Percentiles rank a stretch among this genome's conserved stretches.
phyloP scores from a whole-genome alignment of 2,113 vertebrate species.

The Campylomormyrus tamandua region DNA sequence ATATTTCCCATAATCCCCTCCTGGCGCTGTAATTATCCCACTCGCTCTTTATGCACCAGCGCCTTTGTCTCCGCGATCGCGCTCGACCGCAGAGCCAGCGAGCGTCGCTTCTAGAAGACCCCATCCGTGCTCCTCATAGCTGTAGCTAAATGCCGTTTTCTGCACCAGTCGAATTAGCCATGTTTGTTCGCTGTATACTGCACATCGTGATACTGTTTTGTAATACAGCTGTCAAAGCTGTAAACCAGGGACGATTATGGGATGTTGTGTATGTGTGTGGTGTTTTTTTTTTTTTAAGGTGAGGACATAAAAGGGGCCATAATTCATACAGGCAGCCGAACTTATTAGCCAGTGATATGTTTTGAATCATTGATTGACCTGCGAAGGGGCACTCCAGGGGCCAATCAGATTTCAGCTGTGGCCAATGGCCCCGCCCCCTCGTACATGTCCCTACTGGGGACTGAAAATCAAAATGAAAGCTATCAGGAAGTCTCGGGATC shows the following conservation, averaged over 20 bases:
- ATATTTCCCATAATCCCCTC: constrained; percentile 56
- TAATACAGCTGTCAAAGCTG: not conserved
- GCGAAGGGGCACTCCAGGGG: not conserved
- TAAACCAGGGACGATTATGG: not conserved
- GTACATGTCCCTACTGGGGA: not conserved
- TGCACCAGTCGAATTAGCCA: constrained; percentile 39
- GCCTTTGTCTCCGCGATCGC: constrained; percentile 61
- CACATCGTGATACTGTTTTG: not conserved
- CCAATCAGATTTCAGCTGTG: not conserved
- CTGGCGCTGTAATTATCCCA: constrained; percentile 53
- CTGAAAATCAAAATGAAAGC: not conserved
- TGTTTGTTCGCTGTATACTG: not conserved
- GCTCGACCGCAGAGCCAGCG: constrained; percentile 59
- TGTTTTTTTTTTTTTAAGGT: no score
- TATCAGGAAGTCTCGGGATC: not conserved
- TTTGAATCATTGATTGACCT: not conserved
- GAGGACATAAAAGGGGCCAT: no score
- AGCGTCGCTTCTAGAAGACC: constrained; percentile 58
- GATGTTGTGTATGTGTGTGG: no score
- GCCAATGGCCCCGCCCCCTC: not conserved
- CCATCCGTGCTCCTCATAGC: constrained; percentile 57
- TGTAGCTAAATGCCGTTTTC: constrained; percentile 53
- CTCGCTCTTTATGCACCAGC: constrained; percentile 59
- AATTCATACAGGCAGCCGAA: not conserved
- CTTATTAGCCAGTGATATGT: not conserved